Percentiles rank a stretch among this genome's conserved stretches.
These are phyloP conservation scores for Noturus placidus DNA, from an alignment of 2,113 vertebrate genomes.

Conservation along the genomic window DNA sequence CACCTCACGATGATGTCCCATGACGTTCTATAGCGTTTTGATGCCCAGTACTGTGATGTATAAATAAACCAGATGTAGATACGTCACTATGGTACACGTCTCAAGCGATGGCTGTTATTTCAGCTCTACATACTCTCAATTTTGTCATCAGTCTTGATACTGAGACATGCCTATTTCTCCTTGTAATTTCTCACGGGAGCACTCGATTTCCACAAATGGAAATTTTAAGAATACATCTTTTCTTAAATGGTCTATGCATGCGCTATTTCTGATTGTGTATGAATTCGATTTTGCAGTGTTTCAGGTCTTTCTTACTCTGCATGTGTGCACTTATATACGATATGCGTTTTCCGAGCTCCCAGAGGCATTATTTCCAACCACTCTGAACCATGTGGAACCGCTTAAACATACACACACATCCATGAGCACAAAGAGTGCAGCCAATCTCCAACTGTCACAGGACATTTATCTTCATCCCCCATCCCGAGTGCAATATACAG, in stretches of 20 bases:
- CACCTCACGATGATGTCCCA: conserved; percentile 8
- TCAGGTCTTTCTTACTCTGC: not conserved
- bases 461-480: conserved; percentile 77
- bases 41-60: conserved; percentile 27
- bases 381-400: conserved; percentile 69
- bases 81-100: conserved; percentile 41
- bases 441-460: conserved; percentile 74
- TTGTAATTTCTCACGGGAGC: conserved; percentile 40
- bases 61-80: conserved; percentile 44
- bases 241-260: conserved; percentile 24
- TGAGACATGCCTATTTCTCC: conserved; percentile 3
- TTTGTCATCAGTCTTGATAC: conserved; percentile 19
- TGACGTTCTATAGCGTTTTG: conserved; percentile 34
- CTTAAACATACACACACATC: conserved; percentile 62
- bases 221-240: not conserved
- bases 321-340: conserved; percentile 28
- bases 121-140: conserved; percentile 22
- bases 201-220: conserved; percentile 4
- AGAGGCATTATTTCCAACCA: conserved; percentile 41
- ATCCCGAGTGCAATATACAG: conserved; percentile 66
- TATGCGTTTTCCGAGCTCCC: conserved; percentile 40
- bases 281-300: conserved; percentile 11
- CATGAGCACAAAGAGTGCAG: conserved; percentile 57
- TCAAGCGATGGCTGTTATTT: conserved; percentile 13
- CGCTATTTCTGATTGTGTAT: not conserved